phyloP scores from a whole-genome alignment of 92 coral and sea anemone species.

The Bergia sp. region DNA sequence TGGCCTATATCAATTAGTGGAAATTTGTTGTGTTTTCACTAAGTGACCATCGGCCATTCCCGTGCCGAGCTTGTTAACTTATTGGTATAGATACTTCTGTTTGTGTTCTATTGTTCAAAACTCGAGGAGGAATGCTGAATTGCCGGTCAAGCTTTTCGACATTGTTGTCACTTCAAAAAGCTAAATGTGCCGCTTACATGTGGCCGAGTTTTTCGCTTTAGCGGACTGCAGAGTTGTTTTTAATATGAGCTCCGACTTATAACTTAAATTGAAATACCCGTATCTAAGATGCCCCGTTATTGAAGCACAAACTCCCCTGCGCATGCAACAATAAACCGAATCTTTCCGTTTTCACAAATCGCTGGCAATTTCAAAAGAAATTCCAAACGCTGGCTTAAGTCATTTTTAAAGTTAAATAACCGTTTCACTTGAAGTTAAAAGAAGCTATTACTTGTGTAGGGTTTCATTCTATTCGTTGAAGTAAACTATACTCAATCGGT shows the following conservation, averaged over 20 bases:
- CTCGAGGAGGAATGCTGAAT: not conserved
- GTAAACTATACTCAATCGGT: not conserved
- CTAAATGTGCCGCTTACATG: conserved; percentile 33
- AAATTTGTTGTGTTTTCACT: conserved; percentile 7
- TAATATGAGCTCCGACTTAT: not conserved
- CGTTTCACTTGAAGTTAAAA: not conserved
- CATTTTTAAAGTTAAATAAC: too few relatives aligned
- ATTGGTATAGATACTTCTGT: not conserved
- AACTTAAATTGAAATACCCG: not conserved
- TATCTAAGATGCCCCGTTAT: not conserved
- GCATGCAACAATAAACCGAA: not conserved
- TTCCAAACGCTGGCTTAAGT: not conserved
- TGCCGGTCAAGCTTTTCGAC: not conserved
- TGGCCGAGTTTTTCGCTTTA: conserved; percentile 5
- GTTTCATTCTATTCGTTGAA: not conserved
- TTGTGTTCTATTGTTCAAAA: conserved; percentile 28
- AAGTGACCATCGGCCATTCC: conserved; percentile 49
- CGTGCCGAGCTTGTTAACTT: conserved; percentile 28
- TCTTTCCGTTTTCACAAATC: not conserved
- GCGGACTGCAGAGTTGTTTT: not conserved
- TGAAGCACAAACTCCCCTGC: not conserved
- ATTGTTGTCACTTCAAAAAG: conserved; percentile 16
- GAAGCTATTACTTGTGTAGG: not conserved
- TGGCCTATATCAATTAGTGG: conserved; percentile 24
- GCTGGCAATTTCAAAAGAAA: not conserved